phyloP scores from a whole-genome alignment of 2,888 invertebrate genomes.

The Rapana venosa region DNA sequence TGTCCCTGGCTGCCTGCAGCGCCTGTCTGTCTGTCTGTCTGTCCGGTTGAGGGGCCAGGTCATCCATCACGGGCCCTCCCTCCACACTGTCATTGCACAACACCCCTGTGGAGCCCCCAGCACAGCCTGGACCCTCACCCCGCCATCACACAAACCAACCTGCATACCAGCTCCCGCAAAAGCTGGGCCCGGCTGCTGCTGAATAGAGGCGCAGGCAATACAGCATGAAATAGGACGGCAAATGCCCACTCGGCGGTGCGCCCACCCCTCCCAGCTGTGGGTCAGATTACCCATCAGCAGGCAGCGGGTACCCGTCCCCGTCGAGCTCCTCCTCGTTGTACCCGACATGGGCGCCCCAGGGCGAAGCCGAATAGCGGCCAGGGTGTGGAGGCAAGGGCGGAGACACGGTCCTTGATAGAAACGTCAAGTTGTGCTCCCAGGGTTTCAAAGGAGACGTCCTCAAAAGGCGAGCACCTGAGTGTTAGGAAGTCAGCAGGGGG shows the following conservation, averaged over 20 bases:
- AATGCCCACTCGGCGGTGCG: background rate
- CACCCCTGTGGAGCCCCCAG: background rate
- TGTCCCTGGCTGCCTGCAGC: background rate
- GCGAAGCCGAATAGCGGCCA: background rate
- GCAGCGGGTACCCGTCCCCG: conserved; percentile 40
- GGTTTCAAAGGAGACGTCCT: background rate
- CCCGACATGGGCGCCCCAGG: conserved; percentile 15
- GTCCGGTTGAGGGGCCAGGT: background rate
- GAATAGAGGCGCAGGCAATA: background rate
- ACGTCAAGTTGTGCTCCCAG: background rate
- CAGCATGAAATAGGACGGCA: conserved; percentile 35
- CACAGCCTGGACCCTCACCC: conserved; percentile 14
- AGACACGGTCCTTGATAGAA: background rate
- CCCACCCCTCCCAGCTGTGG: conserved; percentile 3
- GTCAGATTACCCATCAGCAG: conserved; percentile 40
- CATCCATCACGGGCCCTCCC: background rate
- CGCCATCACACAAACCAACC: background rate
- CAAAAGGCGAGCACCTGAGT: conserved; percentile 9
- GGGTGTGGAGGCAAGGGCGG: background rate
- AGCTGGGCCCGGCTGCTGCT: background rate
- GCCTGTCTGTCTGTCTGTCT: background rate
- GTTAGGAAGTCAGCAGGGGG: background rate
- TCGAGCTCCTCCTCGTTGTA: background rate
- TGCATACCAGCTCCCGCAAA: background rate
- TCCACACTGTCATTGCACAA: background rate